A percentile compares a stretch with the other conserved stretches of the same genome.
Evolutionary conservation across 2,888 invertebrate species (phyloP).

Genomic region (Ditylenchus weischeri): DNA sequence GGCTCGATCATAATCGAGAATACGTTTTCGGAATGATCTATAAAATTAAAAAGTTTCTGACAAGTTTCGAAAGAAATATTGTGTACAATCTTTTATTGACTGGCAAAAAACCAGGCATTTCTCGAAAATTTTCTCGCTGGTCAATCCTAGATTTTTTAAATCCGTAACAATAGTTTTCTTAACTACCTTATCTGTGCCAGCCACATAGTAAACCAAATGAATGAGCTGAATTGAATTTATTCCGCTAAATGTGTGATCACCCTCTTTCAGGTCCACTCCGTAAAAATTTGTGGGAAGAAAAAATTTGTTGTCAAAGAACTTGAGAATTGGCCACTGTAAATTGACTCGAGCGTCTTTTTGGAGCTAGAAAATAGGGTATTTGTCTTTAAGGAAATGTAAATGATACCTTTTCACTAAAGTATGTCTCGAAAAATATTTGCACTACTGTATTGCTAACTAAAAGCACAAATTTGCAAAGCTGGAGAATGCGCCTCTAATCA

Average conservation of each 20-base stretch:
- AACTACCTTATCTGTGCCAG: constrained; percentile 42
- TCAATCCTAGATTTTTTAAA: too few relatives aligned
- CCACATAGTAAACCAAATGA: constrained; percentile 49
- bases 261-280: constrained; percentile 44
- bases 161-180: neutral
- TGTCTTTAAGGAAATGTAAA: too few relatives aligned
- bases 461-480: too few relatives aligned
- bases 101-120: too few relatives aligned
- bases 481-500: neutral
- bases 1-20: too few relatives aligned
- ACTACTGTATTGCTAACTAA: constrained; percentile 48
- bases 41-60: too few relatives aligned
- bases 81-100: too few relatives aligned
- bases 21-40: too few relatives aligned
- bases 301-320: constrained; percentile 55
- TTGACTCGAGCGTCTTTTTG: constrained; percentile 48
- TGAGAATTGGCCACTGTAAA: constrained; percentile 55
- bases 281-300: constrained; percentile 58
- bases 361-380: constrained; percentile 36
- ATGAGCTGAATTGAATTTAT: constrained; percentile 50
- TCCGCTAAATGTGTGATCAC: constrained; percentile 30
- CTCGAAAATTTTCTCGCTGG: too few relatives aligned
- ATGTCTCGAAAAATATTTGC: constrained; percentile 53
- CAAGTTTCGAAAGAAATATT: too few relatives aligned
- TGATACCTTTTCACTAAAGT: constrained; percentile 50